Base-by-base conservation (phyloP, 1,140 invertebrate species). In the Drosophila subobscura region DNA sequence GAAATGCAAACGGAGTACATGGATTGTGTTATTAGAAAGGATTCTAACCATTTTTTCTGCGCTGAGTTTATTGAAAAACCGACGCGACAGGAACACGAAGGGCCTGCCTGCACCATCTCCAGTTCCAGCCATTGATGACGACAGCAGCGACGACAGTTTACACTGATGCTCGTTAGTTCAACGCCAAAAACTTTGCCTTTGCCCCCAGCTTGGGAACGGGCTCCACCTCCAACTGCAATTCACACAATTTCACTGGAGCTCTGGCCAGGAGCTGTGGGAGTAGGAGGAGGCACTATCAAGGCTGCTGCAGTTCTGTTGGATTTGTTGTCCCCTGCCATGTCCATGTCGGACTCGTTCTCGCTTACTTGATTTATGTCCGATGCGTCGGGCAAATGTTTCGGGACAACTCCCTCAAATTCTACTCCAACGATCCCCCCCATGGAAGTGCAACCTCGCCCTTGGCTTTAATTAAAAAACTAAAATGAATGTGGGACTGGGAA, bases 401-500 rank as follows among this genome's bases (percentile, higher is more conserved):
- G 81, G 64, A 46, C 55, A 72, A 46, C 49, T 25, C 50, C 29
- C 52, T 63, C 40, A 55, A 8, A 46, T 33, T 37, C 47, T 27
- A 7, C 66, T 41, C 37, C 44, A 37, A 22, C 46, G 41, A 27
- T 20, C 29, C 45, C 6, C 42, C 22, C 16, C 12, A 46, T 57
- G 53, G 55, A 40, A 65, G 77, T 72, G 77, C 68, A 68, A 33
- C 33, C 47, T 29, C 41, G 57, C 52, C 50, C 58, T 86, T 46
- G 61, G 61, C 49, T 55, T 88, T 88, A 88, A 88, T 88, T 88
- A 88, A 88, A 88, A 76, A 88, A 83, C 60, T 85, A 53, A 73
- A 79, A 84, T 79, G 57, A 65, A 83, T 84, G 63, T 58, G 58
- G 59, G 59, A 73, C 72, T 57, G 68, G 33, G 78, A 74, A 81